Evolutionary conservation across 2,113 vertebrate species (phyloP), one percentile per base, ranked within the genome.

Genomic region (Labrus mixtus): DNA sequence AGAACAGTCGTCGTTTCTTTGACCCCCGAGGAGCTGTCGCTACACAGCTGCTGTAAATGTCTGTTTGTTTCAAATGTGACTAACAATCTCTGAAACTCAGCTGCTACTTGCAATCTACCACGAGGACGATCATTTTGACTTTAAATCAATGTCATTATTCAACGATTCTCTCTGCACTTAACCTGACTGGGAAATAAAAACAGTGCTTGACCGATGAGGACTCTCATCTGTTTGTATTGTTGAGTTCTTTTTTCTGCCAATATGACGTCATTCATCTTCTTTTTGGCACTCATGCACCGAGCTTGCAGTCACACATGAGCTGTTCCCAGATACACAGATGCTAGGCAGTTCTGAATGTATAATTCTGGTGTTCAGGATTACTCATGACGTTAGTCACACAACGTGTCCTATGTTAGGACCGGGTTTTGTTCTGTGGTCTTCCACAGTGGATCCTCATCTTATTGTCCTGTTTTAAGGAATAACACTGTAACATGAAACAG

Each of bases 401-500:
- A 36, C 29, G 33, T 43, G 36, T 51, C 50, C 13, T 23, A 10
- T 45, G 72, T 33, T 53, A 53, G 55, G 20, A 48, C 11, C 29
- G 4, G 13, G 57, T 69, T 54, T 48, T 41, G 64, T 73, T 69
- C 20, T 62, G 11, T 15, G n/a, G 62, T 37, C 29, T 79, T 63
- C 15, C 6, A 6, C 29, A 33, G 29, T 33, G 29, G 29, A 33
- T 33, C n/a, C n/a, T n/a, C 29, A 33, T 15, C 8, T 43, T 25
- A n/a, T 45, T 51, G 60, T 60, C 25, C 39, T 68, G 66, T 58
- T 72, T 64, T 58, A 1, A 36, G 55, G 19, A 57, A 58, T 8
- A 68, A 68, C 46, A 54, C n/a, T 55, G 41, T 22, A 75, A 68
- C 69, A 63, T 29, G 25, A 63, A 58, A 48, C 75, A 82, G 66